Evolutionary conservation across 2,888 invertebrate species (phyloP), one percentile per base, ranked within the genome.

Genomic region (Amblyteles armatorius): DNA sequence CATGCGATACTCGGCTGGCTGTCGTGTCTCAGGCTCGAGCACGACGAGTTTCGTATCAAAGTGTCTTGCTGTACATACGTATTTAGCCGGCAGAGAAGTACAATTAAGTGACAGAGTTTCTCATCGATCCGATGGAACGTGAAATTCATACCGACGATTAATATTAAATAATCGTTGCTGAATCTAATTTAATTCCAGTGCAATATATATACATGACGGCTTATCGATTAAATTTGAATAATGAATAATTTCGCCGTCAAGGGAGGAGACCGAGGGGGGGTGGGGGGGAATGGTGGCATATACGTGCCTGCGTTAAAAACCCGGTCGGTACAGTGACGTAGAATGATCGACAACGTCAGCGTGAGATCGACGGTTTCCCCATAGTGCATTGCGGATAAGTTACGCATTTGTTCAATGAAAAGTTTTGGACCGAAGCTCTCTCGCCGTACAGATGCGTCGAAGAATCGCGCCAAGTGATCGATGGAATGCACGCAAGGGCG

Each of bases 331-430:
- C 85, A 78, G 81, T 86, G 87, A 86, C 88, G 73, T 86, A 77
- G 83, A 90, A 88, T 90, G 90, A 90, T 90, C 88, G 90, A 90
- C 90, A 88, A 79, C 84, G 88, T 33, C 26, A 16, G n/a, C 52
- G 36, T 13, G 13, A 9, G 77, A 55, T 26, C 22, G 52, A 26
- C 36, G 57, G 16, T 44, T 77, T 55, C n/a, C 22, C 40, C 40
- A 22, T 40, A 50, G 52, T 52, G 40, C 33, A 77, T 22, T 77
- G 40, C 52, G 19, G 77, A 77, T 67, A 76, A 76, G 65, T 76
- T 19, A 50, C 26, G 26, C 26, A 77, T 77, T 77, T 67, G 67
- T 26, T 67, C 50, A 65, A 22, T 63, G 65, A 48, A 19, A 65
- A 63, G 76, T 65, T 65, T 52, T n/a, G 65, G 11, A 52, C n/a